Percentiles rank a stretch among this genome's conserved stretches.
These are phyloP conservation scores for Orientallactaga sibirica DNA, from an alignment of 2,797 vertebrate genomes.

Conservation along the genomic window DNA sequence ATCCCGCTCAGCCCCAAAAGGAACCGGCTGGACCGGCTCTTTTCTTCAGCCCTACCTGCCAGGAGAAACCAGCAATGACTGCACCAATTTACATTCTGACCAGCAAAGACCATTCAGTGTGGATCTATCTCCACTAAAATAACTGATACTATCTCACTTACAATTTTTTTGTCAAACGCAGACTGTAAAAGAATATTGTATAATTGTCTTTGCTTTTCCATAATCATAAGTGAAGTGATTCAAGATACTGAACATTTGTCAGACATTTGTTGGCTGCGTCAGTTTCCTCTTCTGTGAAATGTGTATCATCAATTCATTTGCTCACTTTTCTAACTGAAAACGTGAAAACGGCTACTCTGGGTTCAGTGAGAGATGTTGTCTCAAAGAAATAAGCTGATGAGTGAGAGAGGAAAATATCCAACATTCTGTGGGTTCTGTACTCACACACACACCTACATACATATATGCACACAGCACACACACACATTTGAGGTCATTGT, in stretches of 20 bases:
- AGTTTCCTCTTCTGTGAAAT: background rate
- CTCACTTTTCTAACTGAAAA: background rate
- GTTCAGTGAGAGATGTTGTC: too few relatives aligned
- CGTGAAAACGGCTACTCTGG: too few relatives aligned
- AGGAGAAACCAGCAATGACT: background rate
- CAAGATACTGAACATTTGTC: background rate
- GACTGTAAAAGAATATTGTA: background rate
- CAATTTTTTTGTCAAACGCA: background rate
- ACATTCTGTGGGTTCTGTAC: too few relatives aligned
- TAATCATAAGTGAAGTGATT: background rate
- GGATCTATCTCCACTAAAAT: background rate
- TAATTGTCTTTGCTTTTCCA: slow-evolving; percentile 4
- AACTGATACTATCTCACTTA: background rate
- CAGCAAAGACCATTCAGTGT: background rate
- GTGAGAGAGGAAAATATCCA: too few relatives aligned
- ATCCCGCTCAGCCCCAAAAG: too few relatives aligned
- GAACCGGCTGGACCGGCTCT: too few relatives aligned
- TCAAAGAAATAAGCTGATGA: too few relatives aligned
- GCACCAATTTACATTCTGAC: background rate
- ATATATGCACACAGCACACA: too few relatives aligned
- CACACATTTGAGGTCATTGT: too few relatives aligned
- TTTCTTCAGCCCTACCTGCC: too few relatives aligned
- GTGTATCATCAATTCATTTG: background rate
- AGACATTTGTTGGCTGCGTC: background rate
- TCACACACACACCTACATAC: too few relatives aligned